phyloP scores from a whole-genome alignment of 2,888 invertebrate species.

The Diloba caeruleocephala region DNA sequence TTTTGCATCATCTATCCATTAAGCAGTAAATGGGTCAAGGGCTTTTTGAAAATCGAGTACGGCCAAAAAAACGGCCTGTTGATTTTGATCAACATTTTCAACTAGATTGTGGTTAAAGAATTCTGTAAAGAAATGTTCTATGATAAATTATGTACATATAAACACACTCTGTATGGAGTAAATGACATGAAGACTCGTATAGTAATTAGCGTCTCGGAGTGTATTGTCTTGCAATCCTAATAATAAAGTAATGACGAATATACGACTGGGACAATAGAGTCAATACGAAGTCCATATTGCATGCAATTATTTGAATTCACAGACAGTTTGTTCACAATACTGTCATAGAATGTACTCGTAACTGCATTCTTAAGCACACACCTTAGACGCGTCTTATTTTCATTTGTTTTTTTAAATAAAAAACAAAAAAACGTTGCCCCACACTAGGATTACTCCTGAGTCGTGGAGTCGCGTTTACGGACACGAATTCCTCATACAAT shows the following conservation, averaged over 20 bases:
- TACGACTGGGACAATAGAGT: conserved; percentile 20
- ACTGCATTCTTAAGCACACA: neutral
- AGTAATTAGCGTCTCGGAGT: conserved; percentile 12
- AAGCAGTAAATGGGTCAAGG: no score
- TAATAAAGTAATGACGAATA: conserved; percentile 29
- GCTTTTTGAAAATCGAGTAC: no score
- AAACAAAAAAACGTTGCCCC: no score
- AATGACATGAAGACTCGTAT: conserved; percentile 6
- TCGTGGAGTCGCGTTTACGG: no score
- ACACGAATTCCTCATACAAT: no score
- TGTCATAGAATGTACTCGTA: conserved; percentile 10
- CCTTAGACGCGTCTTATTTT: no score
- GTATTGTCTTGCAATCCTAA: conserved; percentile 27
- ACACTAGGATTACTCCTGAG: no score
- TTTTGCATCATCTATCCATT: no score
- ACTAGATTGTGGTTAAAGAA: conserved; percentile 24
- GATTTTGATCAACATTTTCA: conserved; percentile 29
- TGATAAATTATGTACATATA: conserved; percentile 5
- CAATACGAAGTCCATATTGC: conserved; percentile 20
- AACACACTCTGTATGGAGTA: neutral
- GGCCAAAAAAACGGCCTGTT: no score
- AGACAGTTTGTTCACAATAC: conserved; percentile 5
- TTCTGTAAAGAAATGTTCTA: conserved; percentile 4
- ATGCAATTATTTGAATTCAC: conserved; percentile 25
- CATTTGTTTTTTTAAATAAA: no score